Evolutionary conservation across 1,140 invertebrate genomes (phyloP).

Genomic region (Pristionchus pacificus): DNA sequence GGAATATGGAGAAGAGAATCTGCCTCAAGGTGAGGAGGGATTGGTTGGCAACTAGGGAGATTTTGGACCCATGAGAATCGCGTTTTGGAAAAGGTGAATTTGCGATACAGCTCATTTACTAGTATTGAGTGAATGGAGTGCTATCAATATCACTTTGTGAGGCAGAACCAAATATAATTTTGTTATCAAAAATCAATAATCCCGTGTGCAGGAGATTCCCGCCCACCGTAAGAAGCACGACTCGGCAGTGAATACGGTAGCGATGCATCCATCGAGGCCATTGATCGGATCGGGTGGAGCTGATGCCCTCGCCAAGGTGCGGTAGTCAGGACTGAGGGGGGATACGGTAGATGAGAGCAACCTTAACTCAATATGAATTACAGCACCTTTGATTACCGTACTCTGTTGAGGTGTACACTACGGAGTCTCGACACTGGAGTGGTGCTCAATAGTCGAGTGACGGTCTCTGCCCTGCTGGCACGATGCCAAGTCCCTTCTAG

Average conservation of each 20-base stretch:
- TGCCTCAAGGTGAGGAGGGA: constrained; percentile 53
- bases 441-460: no score
- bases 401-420: no score
- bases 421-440: no score
- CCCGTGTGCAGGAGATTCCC: constrained; percentile 83
- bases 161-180: not conserved
- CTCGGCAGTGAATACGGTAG: constrained; percentile 96
- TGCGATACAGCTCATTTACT: no score
- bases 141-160: no score
- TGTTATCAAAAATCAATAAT: constrained; percentile 16
- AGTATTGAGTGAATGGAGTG: no score
- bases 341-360: not conserved
- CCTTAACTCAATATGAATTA: no score
- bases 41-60: not conserved
- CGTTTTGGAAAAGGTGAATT: no score
- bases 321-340: constrained; percentile 58
- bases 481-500: no score
- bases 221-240: constrained; percentile 99
- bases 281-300: constrained; percentile 97
- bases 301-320: constrained; percentile 92
- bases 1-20: constrained; percentile 84
- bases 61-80: not conserved
- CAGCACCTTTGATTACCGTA: no score
- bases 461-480: no score
- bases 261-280: constrained; percentile 95